phyloP scores from a whole-genome alignment of 2,888 invertebrate species.

The Hecatera dysodea region DNA sequence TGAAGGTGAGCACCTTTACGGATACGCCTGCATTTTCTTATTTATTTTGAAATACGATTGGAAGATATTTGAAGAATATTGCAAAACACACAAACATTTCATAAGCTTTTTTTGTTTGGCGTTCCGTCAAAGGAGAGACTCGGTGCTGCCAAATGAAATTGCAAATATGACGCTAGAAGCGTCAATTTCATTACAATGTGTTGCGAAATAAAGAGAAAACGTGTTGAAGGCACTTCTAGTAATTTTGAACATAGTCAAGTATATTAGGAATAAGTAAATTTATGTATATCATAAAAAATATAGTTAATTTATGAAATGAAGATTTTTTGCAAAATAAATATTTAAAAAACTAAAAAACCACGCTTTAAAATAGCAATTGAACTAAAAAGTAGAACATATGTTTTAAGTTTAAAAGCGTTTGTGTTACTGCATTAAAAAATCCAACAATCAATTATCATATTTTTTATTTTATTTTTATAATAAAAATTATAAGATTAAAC shows the following conservation, averaged over 20 bases:
- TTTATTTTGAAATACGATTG: slow-evolving; percentile 49
- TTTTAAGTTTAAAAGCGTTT: too few relatives aligned
- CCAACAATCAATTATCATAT: too few relatives aligned
- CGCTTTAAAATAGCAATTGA: too few relatives aligned
- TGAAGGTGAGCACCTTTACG: slow-evolving; percentile 49
- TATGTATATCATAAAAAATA: too few relatives aligned
- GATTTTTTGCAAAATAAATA: too few relatives aligned
- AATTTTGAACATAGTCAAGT: neutral
- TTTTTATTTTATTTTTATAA: too few relatives aligned
- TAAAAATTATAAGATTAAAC: too few relatives aligned
- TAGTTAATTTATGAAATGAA: too few relatives aligned
- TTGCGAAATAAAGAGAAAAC: neutral
- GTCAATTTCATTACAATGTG: slow-evolving; percentile 4
- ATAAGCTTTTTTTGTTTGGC: slow-evolving; percentile 23
- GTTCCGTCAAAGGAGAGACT: slow-evolving; percentile 25
- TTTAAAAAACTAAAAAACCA: too few relatives aligned
- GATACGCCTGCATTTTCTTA: slow-evolving; percentile 46
- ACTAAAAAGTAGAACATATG: too few relatives aligned
- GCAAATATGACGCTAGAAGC: neutral
- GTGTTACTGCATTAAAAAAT: too few relatives aligned
- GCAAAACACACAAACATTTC: slow-evolving; percentile 26
- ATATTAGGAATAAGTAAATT: too few relatives aligned
- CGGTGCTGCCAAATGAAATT: slow-evolving; percentile 1
- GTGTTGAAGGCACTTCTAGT: neutral
- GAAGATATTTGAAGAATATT: slow-evolving; percentile 47